phyloP scores from a whole-genome alignment of 1,140 invertebrate species.

The Radopholus similis region DNA sequence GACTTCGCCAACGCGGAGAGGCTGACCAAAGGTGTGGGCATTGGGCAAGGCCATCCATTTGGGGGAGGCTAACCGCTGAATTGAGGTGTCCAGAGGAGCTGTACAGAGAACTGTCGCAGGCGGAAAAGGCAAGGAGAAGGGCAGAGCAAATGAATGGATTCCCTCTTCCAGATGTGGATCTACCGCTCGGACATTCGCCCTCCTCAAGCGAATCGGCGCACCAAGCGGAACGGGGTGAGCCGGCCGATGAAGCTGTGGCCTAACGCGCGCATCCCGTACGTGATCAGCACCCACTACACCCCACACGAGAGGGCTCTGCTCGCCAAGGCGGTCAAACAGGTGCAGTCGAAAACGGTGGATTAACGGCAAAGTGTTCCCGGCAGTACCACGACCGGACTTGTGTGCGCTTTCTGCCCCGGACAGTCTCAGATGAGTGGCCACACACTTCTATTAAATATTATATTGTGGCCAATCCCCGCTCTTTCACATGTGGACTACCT shows the following conservation, averaged over 20 bases:
- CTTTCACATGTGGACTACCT: slow-evolving; percentile 47
- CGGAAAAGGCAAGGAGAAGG: slow-evolving; percentile 5
- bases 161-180: not conserved
- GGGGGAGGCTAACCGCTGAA: not conserved
- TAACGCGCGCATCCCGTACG: slow-evolving; percentile 53
- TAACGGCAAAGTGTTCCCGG: not conserved
- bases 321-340: slow-evolving; percentile 58
- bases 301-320: slow-evolving; percentile 56
- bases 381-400: slow-evolving; percentile 59
- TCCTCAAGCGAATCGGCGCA: not conserved
- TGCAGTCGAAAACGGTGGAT: slow-evolving; percentile 14
- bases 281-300: slow-evolving; percentile 54
- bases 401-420: slow-evolving; percentile 54
- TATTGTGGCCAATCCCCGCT: not conserved
- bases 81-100: slow-evolving; percentile 27
- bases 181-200: slow-evolving; percentile 52
- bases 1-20: slow-evolving; percentile 51
- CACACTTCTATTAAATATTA: not conserved
- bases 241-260: slow-evolving; percentile 55
- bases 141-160: not conserved
- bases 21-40: slow-evolving; percentile 34
- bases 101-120: slow-evolving; percentile 7
- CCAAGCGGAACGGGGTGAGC: slow-evolving; percentile 55
- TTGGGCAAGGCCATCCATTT: slow-evolving; percentile 4
- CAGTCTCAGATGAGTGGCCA: slow-evolving; percentile 31